These are phyloP conservation scores for Rhyacophila evoluta DNA, from an alignment of 2,888 invertebrate genomes.

Conservation along the genomic window DNA sequence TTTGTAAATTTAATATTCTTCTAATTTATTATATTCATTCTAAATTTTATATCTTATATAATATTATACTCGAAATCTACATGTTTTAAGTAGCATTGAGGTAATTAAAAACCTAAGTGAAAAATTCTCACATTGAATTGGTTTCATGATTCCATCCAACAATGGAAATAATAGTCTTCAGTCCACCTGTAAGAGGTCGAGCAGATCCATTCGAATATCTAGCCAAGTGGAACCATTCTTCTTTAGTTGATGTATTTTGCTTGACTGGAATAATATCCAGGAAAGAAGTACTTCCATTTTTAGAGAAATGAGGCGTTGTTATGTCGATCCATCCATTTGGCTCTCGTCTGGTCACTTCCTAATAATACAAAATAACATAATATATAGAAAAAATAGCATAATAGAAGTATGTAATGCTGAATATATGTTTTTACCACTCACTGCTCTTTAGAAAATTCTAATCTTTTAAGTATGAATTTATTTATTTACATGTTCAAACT, in stretches of 20 bases:
- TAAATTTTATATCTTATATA: no score
- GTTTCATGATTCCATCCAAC: slow-evolving; percentile 73
- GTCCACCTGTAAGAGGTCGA: slow-evolving; percentile 66
- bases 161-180: slow-evolving; percentile 72
- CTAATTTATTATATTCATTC: no score
- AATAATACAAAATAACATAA: slow-evolving; percentile 23
- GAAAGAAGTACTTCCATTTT: slow-evolving; percentile 64
- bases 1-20: no score
- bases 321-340: slow-evolving; percentile 79
- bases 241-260: slow-evolving; percentile 55
- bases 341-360: slow-evolving; percentile 71
- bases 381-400: no score
- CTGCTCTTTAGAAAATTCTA: no score
- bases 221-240: slow-evolving; percentile 65
- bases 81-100: no score
- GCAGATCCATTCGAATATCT: slow-evolving; percentile 57
- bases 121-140: slow-evolving; percentile 68
- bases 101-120: no score
- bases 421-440: no score
- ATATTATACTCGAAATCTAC: no score
- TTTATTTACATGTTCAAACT: no score
- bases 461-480: no score
- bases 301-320: slow-evolving; percentile 69
- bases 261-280: slow-evolving; percentile 63
- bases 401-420: no score